Base-by-base conservation (phyloP, 2,888 invertebrate genomes). In the Eupithecia inturbata region DNA sequence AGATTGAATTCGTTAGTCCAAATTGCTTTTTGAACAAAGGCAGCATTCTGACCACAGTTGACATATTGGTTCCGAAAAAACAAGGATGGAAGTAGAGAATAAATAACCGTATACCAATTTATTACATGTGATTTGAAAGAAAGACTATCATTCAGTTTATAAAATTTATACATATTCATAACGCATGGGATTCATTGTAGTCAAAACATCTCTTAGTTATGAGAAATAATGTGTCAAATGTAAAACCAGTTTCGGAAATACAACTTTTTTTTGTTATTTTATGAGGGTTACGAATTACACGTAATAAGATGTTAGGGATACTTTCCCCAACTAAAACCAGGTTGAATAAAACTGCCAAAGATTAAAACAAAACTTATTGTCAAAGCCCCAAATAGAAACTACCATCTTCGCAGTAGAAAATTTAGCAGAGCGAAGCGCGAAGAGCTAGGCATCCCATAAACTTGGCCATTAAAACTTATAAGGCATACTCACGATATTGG, bases 401-500 rank as follows among this genome's bases (percentile, higher is more conserved):
- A 49, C 7, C n/a, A 49, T n/a, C 49, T 49, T n/a, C 49, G 49
- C 49, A 49, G 53, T 22, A 53, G 22, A 53, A 14, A 57, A 26
- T 12, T 4, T 57, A 57, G 57, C 9, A 53, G 53, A 57, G 57
- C 26, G 57, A 57, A 57, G 57, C 57, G 4, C 26, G 57, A 57
- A 14, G n/a, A 26, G 57, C 49, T 53, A 53, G 57, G 57, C 22
- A 57, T 22, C 12, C 12, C 5, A 57, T 57, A 57, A 57, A 57
- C 26, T 26, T 26, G 26, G 81, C 80, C 81, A 80, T 81, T 85
- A 83, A 78, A 81, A 79, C 79, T 79, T 82, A 82, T 78, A 78
- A 73, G 77, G 81, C 81, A 81, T 82, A 81, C 82, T 84, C 82
- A 79, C 83, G 75, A 83, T 88, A 89, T 87, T 85, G 87, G 83